A percentile compares a stretch with the other conserved stretches of the same genome.
These are phyloP conservation scores for Percopsis omiscomaycus DNA, from an alignment of 2,797 vertebrate genomes.

Conservation along the genomic window DNA sequence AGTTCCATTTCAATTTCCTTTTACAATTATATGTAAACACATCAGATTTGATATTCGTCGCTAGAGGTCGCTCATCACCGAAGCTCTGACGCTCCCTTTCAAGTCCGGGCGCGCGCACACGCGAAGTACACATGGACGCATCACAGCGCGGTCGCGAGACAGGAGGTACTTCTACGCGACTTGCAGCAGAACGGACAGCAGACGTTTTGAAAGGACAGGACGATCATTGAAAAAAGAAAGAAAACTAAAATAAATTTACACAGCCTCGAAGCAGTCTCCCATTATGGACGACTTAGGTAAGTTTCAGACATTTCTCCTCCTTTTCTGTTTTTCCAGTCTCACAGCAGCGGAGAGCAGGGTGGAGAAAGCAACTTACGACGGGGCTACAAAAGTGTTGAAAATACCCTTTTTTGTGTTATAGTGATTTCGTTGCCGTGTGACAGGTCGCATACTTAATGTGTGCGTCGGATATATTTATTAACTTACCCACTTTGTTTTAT, in stretches of 20 bases:
- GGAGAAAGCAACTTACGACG: conserved; percentile 49
- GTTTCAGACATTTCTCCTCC: conserved; percentile 7
- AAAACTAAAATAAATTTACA: neutral
- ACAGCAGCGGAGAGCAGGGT: conserved; percentile 44
- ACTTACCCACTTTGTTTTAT: neutral
- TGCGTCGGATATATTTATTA: neutral
- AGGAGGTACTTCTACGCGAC: conserved; percentile 34
- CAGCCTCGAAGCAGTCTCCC: conserved; percentile 23
- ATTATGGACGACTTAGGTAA: conserved; percentile 81
- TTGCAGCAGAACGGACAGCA: conserved; percentile 33
- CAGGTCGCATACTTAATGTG: neutral
- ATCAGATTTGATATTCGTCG: conserved; percentile 20
- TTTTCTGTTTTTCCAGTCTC: neutral
- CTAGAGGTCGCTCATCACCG: conserved; percentile 50
- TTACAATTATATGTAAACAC: no score
- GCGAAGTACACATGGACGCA: conserved; percentile 51
- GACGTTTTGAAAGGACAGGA: conserved; percentile 54
- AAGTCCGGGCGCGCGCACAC: conserved; percentile 40
- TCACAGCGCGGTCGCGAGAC: conserved; percentile 54
- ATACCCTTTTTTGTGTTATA: conserved; percentile 8
- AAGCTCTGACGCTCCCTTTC: neutral
- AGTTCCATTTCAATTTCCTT: no score
- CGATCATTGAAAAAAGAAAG: conserved; percentile 11
- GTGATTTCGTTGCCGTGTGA: neutral
- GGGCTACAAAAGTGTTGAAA: conserved; percentile 32